Base-by-base conservation (phyloP, 2,888 invertebrate genomes). In the Anoplius nigerrimus region DNA sequence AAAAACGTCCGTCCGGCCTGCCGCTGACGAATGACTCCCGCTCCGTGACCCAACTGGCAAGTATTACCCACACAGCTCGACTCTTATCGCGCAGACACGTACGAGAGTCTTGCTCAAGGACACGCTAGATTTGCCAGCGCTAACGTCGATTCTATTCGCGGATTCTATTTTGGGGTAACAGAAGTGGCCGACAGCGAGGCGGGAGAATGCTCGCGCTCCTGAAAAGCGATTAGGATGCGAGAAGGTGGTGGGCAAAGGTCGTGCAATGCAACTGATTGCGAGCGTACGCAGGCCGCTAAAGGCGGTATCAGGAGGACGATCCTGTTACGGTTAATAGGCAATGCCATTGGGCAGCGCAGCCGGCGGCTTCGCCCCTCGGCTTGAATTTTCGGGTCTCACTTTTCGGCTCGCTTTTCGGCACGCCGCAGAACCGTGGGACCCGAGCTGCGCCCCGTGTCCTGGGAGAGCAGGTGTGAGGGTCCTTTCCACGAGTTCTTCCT, bases 311-410 rank as follows among this genome's bases (percentile, higher is more conserved):
- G 24, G 27, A 52, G 22, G 15, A 24, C 54, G 42, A 45, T 16
- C 62, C 62, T 54, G 51, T 54, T 62, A 54, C 22, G 11, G 45
- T 53, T 62, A 54, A 62, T 62, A 54, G 62, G 24, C 24, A 52
- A 54, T 22, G 24, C 53, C 43, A 62, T 46, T 34, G 48, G 5
- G 48, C 48, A 48, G 5, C 48, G 48, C 48, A 20, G 48, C 48
- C 48, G 48, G n/a, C n/a, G n/a, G n/a, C n/a, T n/a, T n/a, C n/a
- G n/a, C n/a, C n/a, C n/a, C n/a, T n/a, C n/a, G n/a, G n/a, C n/a
- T n/a, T n/a, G n/a, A n/a, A n/a, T n/a, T n/a, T n/a, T n/a, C n/a
- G n/a, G n/a, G n/a, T n/a, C n/a, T n/a, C n/a, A n/a, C n/a, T n/a
- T n/a, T n/a, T n/a, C 15, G 16, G 48, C 8, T 20, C 5, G 48